Evolutionary conservation across 2,113 vertebrate species (phyloP).

Genomic region (Himantopus leucocephalus): DNA sequence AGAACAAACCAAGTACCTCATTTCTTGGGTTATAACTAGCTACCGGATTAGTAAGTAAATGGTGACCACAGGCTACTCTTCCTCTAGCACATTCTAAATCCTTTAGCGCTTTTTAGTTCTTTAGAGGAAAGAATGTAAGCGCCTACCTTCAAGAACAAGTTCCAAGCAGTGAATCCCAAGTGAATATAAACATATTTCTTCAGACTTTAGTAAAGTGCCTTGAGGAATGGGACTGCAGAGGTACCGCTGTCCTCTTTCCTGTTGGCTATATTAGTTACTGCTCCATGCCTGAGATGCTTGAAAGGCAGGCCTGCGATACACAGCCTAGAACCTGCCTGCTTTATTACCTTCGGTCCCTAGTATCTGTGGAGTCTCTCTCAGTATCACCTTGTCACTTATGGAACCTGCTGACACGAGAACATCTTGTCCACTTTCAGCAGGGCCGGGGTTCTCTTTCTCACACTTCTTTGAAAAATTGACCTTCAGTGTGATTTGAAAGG

Average conservation of each 20-base stretch:
- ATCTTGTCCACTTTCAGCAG: background rate
- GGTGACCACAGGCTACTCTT: background rate
- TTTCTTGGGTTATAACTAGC: background rate
- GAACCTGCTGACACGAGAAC: background rate
- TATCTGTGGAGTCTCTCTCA: background rate
- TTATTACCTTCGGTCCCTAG: background rate
- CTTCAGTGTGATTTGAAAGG: constrained; percentile 11
- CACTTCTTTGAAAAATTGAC: constrained; percentile 7
- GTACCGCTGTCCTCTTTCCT: background rate
- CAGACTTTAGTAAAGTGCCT: background rate
- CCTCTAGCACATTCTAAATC: background rate
- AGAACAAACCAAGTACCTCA: background rate
- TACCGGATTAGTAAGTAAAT: background rate
- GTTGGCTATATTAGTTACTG: background rate
- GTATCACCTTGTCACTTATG: background rate
- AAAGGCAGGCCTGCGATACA: background rate
- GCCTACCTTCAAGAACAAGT: background rate
- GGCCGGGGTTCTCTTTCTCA: background rate
- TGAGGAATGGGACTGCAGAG: background rate
- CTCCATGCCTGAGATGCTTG: background rate
- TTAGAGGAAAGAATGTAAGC: background rate
- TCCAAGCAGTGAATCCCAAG: background rate
- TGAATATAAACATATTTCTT: background rate
- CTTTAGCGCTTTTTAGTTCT: background rate
- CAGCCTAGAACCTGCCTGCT: background rate